These are phyloP conservation scores for Heteromurus nitidus DNA, from an alignment of 2,888 invertebrate genomes.

Conservation along the genomic window DNA sequence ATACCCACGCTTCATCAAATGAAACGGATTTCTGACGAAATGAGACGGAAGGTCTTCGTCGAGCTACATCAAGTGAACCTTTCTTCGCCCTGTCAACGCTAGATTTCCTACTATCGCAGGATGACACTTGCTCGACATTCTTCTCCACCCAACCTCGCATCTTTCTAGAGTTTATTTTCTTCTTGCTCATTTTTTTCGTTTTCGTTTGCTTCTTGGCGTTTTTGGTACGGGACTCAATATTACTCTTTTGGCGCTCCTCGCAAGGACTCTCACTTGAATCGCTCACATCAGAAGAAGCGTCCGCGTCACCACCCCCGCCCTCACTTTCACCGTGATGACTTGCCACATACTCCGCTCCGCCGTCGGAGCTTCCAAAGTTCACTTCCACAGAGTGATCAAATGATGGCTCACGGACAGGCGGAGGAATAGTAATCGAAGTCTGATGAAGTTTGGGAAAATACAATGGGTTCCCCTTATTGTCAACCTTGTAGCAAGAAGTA, in stretches of 20 bases:
- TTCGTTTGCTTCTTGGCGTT: slow-evolving; percentile 1
- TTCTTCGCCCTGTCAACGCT: too few species aligned
- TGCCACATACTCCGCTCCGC: background rate
- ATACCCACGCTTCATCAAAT: background rate
- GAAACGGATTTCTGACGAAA: slow-evolving; percentile 28
- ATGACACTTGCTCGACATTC: background rate
- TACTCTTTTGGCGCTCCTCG: background rate
- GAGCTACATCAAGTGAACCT: background rate
- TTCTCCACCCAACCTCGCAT: slow-evolving; percentile 11
- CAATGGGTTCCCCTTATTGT: slow-evolving; percentile 5
- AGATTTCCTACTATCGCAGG: too few species aligned
- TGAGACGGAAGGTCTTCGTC: background rate
- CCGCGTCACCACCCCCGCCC: background rate
- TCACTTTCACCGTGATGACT: background rate
- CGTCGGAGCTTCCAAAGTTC: slow-evolving; percentile 20
- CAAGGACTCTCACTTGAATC: slow-evolving; percentile 3
- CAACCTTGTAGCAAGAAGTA: slow-evolving; percentile 25
- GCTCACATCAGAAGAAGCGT: slow-evolving; percentile 11
- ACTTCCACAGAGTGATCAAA: slow-evolving; percentile 34
- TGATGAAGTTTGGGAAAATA: background rate
- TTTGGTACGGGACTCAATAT: background rate
- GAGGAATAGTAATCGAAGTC: background rate
- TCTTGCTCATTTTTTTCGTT: background rate
- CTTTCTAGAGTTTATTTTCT: background rate
- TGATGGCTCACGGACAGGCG: background rate